Base-by-base conservation (phyloP, 1,140 invertebrate genomes). In the Bradysia coprophila region DNA sequence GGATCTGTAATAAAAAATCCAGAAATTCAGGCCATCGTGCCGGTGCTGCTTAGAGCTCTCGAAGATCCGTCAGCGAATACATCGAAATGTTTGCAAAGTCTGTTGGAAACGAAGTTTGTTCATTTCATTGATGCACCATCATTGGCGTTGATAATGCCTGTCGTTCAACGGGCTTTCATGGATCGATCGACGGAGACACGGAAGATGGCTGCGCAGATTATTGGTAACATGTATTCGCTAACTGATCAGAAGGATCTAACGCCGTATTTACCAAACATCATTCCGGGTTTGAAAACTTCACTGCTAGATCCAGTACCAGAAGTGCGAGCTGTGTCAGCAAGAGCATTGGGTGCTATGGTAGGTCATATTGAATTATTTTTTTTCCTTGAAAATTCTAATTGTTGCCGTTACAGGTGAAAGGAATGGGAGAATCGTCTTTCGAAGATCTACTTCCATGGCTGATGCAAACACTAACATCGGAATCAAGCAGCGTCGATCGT, bases 61-160 rank as follows among this genome's bases (percentile, higher is more conserved):
- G 89, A 97, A 63, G 93, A 99, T 69, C 95, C 96, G 1, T 88
- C 90, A 0, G 85, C 88, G 51, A 94, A 94, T 62, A 98, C 95
- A 0, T 87, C 86, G 2, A 72, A 71, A 6, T 94, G 90, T 63
- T 65, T 98, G 2, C 85, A 93, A 56, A 91, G 84, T 2, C 67
- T 99, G 20, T 62, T 98, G 13, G 88, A 97, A 55, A 98, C 93
- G 0, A 90, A 97, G 61, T 99, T 99, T 66, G 91, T 98, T 33
- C 95, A 99, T 65, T 96, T 98, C 59, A 97, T 99, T 49, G 96
- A 99, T 64, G 89, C 96, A 4, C 93, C 95, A 1, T 98, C 94
- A 0, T 69, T 99, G 4, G 94, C 96, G 44, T 68, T 99, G 13
- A 98, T 99, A 47, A 98, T 99, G 94, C 95, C 95, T 1, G 93